phyloP scores from a whole-genome alignment of 2,113 vertebrate genomes.

The Sus scrofa region T2T-Sscrofa CM000824.6:58332501-58333000 shows the following conservation, averaged over 20 bases:
- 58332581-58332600: constrained; percentile 46
- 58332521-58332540: neutral
- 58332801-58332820: neutral
- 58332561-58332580: neutral
- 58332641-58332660: neutral
- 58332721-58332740: neutral
- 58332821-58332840: neutral
- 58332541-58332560: constrained; percentile 55
- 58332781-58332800: neutral
- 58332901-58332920: neutral
- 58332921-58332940: constrained; percentile 60
- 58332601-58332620: neutral
- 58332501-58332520: neutral
- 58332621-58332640: neutral
- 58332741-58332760: neutral
- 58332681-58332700: constrained; percentile 24
- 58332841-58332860: neutral
- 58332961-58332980: constrained; percentile 50
- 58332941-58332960: neutral
- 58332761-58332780: neutral
- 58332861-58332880: neutral
- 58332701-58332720: neutral
- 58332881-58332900: neutral
- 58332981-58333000: constrained; percentile 41
- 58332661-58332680: neutral